Conservation (phyloP, 1,140 invertebrate species). For the Bombus vancouverensis region DNA sequence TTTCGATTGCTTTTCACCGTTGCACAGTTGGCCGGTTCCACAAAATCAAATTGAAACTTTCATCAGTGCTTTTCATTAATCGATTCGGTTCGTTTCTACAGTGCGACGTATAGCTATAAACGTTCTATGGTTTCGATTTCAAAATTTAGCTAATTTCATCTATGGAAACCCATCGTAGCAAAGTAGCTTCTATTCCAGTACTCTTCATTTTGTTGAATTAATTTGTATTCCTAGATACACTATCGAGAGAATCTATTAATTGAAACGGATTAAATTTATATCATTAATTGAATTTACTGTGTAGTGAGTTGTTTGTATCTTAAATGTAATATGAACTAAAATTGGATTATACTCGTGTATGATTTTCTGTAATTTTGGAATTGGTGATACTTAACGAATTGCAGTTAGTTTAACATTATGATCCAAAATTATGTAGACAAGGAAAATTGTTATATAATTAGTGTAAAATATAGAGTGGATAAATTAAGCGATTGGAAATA, state of each 20-base stretch:
- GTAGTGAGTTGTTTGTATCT: neutral
- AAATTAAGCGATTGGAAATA: neutral
- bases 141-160: neutral
- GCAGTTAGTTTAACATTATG: neutral
- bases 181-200: neutral
- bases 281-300: neutral
- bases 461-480: no score
- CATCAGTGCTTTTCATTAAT: conserved; percentile 33
- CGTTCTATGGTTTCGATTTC: neutral
- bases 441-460: neutral
- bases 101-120: neutral
- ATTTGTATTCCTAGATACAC: neutral
- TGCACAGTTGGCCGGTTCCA: neutral
- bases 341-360: neutral
- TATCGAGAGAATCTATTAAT: neutral
- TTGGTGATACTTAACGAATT: neutral
- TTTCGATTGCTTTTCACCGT: conserved; percentile 18
- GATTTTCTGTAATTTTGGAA: neutral
- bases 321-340: neutral
- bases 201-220: neutral
- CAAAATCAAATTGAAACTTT: conserved; percentile 29
- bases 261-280: neutral
- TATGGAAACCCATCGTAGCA: neutral
- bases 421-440: neutral
- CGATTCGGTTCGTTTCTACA: neutral